Evolutionary conservation across 2,888 invertebrate species (phyloP).

Genomic region (Diabrotica balteata): DNA sequence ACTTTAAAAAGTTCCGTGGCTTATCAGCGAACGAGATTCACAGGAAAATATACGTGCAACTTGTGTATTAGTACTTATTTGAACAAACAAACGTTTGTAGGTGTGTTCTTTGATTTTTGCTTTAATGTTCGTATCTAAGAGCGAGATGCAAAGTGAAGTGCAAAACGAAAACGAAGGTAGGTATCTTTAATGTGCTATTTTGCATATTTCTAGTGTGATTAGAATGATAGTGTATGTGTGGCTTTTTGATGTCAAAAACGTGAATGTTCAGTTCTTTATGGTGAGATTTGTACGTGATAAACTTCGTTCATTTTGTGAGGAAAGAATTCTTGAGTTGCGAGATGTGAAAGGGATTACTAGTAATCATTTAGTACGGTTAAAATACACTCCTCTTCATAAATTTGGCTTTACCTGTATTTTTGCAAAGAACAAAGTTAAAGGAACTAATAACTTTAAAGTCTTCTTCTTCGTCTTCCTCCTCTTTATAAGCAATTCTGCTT

Average conservation of each 20-base stretch:
- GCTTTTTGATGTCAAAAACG: constrained; percentile 23
- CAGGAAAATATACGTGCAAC: constrained; percentile 3
- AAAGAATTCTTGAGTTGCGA: neutral
- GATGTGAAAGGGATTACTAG: neutral
- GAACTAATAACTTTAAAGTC: too few relatives aligned
- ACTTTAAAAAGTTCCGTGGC: constrained; percentile 9
- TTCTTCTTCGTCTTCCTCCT: too few relatives aligned
- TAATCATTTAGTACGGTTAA: too few relatives aligned
- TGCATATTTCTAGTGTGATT: constrained; percentile 27
- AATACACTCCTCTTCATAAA: too few relatives aligned
- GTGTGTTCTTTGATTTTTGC: constrained; percentile 15
- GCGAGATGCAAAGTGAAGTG: constrained; percentile 37
- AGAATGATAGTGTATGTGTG: constrained; percentile 21
- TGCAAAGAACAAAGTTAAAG: too few relatives aligned
- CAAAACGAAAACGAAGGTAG: constrained; percentile 13
- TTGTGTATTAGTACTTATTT: constrained; percentile 18
- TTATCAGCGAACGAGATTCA: constrained; percentile 13
- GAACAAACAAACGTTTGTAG: constrained; percentile 20
- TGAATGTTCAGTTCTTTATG: constrained; percentile 20
- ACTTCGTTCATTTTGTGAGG: neutral
- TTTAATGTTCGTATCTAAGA: constrained; percentile 29
- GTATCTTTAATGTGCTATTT: constrained; percentile 21
- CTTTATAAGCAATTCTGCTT: too few relatives aligned
- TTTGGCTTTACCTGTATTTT: too few relatives aligned
- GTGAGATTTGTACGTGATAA: constrained; percentile 10